phyloP scores from a whole-genome alignment of 2,888 invertebrate genomes.

The Cinara cedri region DNA sequence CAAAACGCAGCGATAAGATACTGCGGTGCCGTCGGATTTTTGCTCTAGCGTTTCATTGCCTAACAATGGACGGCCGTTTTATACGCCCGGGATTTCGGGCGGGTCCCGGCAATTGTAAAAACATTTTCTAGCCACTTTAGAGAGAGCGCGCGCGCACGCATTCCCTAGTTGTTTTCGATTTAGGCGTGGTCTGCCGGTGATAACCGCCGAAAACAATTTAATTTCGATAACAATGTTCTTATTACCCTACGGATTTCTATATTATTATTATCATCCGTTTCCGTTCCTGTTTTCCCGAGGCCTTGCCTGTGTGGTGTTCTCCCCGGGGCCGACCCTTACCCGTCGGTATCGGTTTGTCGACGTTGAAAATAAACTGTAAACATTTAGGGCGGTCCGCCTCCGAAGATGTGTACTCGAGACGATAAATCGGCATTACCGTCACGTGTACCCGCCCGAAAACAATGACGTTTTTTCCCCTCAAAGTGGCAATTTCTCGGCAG shows the following conservation, averaged over 20 bases:
- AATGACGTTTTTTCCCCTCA: neutral
- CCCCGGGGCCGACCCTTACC: no score
- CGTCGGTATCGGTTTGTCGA: no score
- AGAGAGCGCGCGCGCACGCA: neutral
- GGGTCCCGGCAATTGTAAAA: neutral
- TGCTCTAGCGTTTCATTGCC: no score
- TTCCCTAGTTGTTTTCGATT: neutral
- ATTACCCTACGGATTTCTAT: neutral
- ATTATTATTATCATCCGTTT: no score
- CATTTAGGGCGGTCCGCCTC: no score
- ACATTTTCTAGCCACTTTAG: neutral
- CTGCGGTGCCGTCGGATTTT: neutral
- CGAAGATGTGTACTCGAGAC: no score
- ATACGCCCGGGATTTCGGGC: neutral
- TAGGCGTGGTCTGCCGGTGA: constrained; percentile 48
- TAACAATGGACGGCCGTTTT: neutral
- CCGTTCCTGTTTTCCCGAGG: no score
- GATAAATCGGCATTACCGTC: neutral
- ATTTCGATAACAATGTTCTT: no score
- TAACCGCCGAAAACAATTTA: constrained; percentile 9
- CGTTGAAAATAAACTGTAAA: no score
- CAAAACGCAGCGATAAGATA: neutral
- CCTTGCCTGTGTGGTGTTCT: neutral
- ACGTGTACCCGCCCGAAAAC: neutral
- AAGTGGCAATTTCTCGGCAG: neutral